Base-by-base conservation (phyloP, 2,888 invertebrate genomes). In the Tetanocera ferruginea region DNA sequence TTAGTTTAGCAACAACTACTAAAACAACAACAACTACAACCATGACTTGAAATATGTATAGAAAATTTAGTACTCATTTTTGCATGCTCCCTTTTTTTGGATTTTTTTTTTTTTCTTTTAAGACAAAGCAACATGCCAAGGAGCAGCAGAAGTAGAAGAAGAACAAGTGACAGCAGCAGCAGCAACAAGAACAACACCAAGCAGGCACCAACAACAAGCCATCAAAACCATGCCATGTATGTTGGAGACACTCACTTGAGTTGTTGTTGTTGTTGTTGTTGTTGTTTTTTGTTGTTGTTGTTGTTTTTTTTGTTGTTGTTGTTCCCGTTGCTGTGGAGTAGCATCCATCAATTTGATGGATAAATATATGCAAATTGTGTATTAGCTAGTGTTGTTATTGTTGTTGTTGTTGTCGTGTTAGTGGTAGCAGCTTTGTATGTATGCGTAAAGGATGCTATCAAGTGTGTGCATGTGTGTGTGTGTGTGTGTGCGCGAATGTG, bases 271-370 rank as follows among this genome's bases (percentile, higher is more conserved):
- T 69, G 17, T 19, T 43, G 49, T 51, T 6, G 19, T 11, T 11
- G 51, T 34, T 43, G 69, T 71, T 78, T 69, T 75, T 55, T 49
- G 51, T 73, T 23, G 76, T 64, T 80, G 81, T 52, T 23, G 78
- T 43, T 62, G 70, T 69, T 76, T 4, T 66, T 67, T 70, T 70
- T 70, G 57, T 43, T 62, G 70, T 69, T 75, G 76, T 66, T 66
- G 70, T 57, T 77, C 69, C 37, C 80, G 82, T 60, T 37, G 78
- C 81, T 83, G 83, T 85, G 84, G 86, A 87, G 87, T 88, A 86
- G 88, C 88, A 89, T 88, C 89, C 88, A 88, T 89, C 88, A 89
- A 88, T 88, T 88, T 88, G 88, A 88, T 88, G 89, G 88, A 88
- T 88, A 88, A 88, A 89, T 89, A 89, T 88, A 88, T 88, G 89